Conservation (phyloP, 2,797 vertebrate genomes). For the Amphiprion clarkii region DNA sequence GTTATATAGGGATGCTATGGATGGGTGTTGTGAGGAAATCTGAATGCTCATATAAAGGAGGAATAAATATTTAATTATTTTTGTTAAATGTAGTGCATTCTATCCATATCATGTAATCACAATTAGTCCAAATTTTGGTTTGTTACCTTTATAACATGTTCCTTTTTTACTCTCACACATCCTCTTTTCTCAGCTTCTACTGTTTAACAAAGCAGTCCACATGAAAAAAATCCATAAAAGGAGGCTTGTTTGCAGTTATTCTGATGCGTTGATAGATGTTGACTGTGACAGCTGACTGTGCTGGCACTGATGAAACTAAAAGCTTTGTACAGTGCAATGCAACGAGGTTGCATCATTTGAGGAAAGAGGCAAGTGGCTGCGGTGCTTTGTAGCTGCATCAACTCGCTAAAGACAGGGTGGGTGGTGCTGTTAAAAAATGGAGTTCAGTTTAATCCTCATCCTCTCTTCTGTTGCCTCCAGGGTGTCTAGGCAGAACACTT, state of each 20-base stretch:
- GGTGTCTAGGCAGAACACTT: slow-evolving; percentile 50
- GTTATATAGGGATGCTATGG: not conserved
- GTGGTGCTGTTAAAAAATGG: slow-evolving; percentile 43
- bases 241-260: slow-evolving; percentile 10
- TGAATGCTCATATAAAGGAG: too few species aligned
- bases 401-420: slow-evolving; percentile 36
- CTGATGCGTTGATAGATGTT: slow-evolving; percentile 5
- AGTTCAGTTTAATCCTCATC: slow-evolving; percentile 57
- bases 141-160: slow-evolving; percentile 20
- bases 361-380: slow-evolving; percentile 16
- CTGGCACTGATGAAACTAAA: slow-evolving; percentile 24
- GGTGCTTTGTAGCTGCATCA: slow-evolving; percentile 28
- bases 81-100: not conserved
- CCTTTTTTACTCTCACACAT: not conserved
- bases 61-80: not conserved
- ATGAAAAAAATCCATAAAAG: not conserved
- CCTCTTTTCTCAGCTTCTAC: not conserved
- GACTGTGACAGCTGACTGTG: slow-evolving; percentile 6
- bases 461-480: slow-evolving; percentile 45
- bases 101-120: slow-evolving; percentile 12
- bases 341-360: slow-evolving; percentile 29
- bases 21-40: not conserved
- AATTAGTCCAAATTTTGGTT: slow-evolving; percentile 9
- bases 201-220: not conserved
- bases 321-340: not conserved